These are phyloP conservation scores for Lasioglossum baleicum DNA, from an alignment of 1,140 invertebrate species.

Conservation along the genomic window DNA sequence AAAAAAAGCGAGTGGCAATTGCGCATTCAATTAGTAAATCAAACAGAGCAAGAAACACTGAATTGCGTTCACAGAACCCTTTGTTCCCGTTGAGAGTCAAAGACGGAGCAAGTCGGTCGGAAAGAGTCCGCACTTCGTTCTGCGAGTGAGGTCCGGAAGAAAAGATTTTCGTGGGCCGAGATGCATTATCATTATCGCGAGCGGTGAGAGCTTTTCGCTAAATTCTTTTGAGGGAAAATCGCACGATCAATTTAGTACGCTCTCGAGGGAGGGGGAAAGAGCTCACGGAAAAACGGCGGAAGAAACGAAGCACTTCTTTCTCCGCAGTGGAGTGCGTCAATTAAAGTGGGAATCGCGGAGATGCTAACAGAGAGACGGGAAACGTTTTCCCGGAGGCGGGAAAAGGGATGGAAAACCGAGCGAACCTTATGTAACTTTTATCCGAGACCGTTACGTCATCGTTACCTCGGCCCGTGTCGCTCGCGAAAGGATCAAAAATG, in stretches of 20 bases:
- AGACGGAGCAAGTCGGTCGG: not conserved
- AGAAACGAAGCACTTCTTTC: not conserved
- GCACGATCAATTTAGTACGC: not conserved
- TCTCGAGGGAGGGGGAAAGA: not conserved
- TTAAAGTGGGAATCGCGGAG: not conserved
- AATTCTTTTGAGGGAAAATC: not conserved
- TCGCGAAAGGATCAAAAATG: not conserved
- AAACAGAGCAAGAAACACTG: too few species aligned
- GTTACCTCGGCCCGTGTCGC: not conserved
- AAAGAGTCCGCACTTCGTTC: not conserved
- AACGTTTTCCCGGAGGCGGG: not conserved
- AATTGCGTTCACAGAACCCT: too few species aligned
- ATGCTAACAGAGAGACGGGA: not conserved
- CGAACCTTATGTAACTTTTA: conserved; percentile 14
- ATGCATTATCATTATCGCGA: not conserved
- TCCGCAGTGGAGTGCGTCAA: not conserved
- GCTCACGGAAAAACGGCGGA: not conserved
- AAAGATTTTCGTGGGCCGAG: not conserved
- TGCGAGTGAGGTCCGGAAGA: not conserved
- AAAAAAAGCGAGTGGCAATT: too few species aligned
- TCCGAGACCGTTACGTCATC: not conserved
- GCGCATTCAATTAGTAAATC: too few species aligned
- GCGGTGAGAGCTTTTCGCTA: not conserved
- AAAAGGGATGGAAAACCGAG: not conserved
- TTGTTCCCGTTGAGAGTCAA: not conserved